Percentiles rank a stretch among this genome's conserved stretches.
Conservation (phyloP, 2,113 vertebrate genomes). For the Corythaeola cristata region DNA sequence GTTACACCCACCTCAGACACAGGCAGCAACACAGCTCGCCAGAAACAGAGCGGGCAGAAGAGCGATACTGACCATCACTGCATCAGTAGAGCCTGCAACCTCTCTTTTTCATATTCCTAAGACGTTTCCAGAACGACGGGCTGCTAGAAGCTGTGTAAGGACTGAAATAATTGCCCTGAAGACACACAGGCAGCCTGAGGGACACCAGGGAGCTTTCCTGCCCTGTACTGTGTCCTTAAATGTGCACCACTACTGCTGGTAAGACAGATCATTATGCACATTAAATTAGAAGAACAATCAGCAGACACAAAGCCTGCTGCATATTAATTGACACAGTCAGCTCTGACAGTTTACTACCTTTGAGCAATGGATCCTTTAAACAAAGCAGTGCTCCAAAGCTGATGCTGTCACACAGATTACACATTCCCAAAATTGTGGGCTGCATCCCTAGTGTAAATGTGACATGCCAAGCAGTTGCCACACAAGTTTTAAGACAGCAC, state of each 20-base stretch:
- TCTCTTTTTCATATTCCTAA: not conserved
- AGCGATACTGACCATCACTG: not conserved
- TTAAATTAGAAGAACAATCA: conserved; percentile 1
- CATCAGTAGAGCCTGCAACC: not conserved
- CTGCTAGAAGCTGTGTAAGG: not conserved
- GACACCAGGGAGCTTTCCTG: not conserved
- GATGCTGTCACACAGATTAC: not conserved
- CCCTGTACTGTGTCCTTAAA: not conserved
- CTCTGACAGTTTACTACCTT: not conserved
- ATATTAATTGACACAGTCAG: not conserved
- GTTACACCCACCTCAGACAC: not conserved
- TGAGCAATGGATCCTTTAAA: not conserved
- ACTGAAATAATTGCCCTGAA: not conserved
- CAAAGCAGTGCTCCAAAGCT: not conserved
- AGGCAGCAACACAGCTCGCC: not conserved
- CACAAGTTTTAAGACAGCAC: not conserved
- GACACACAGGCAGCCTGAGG: not conserved
- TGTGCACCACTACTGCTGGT: not conserved
- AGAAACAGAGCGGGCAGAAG: rapidly evolving
- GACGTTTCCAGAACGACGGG: rapidly evolving
- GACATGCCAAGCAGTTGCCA: rapidly evolving
- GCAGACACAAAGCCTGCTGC: conserved; percentile 16
- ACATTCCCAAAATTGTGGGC: not conserved
- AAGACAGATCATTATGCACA: not conserved
- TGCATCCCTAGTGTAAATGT: not conserved